Base-by-base conservation (phyloP, 2,797 vertebrate genomes). In the Cyprinella venusta region DNA sequence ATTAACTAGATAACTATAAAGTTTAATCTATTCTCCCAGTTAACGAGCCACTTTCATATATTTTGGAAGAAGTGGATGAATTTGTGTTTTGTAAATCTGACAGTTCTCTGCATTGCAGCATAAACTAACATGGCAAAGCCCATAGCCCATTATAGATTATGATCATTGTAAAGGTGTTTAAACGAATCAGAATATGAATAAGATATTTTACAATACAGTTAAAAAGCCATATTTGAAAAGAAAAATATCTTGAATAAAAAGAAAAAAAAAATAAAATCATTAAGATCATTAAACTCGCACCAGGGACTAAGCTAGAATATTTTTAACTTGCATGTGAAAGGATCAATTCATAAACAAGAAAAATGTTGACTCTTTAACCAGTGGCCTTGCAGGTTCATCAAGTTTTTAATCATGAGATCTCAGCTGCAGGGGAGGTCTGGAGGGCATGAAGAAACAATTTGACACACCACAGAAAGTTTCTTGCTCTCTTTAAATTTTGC, bases 391-490 rank as follows among this genome's bases (percentile, higher is more conserved):
- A 42, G 54, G 36, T 71, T 71, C 12, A 45, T 71, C 24, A 59
- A 19, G 33, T 24, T 80, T 65, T 61, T 63, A 50, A 72, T 81
- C 54, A 48, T 63, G 40, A 64, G 13, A 18, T 74, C 56, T 38
- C 56, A 38, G 45, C 45, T 26, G 45, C 33, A 52, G 42, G 59
- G 56, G 30, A 72, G 70, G 21, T 81, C 45, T 52, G 33, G 33
- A 77, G 42, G 56, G 79, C 54, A 61, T 61, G 67, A 59, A 59
- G 38, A 80, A 71, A 61, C 67, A 45, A 45, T 80, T 59, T 56
- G 50, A 69, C 24, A 69, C 40, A 64, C 26, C 24, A 45, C 67
- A 70, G 52, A 45, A 74, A 74, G 68, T 63, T 72, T 59, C 54
- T 30, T 63, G 24, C 45, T 65, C 30, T 40, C 50, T 72, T 79